Evolutionary conservation across 1,140 invertebrate genomes (phyloP), one percentile per base, ranked within the genome.

Genomic region (Pectinophora gossypiella): DNA sequence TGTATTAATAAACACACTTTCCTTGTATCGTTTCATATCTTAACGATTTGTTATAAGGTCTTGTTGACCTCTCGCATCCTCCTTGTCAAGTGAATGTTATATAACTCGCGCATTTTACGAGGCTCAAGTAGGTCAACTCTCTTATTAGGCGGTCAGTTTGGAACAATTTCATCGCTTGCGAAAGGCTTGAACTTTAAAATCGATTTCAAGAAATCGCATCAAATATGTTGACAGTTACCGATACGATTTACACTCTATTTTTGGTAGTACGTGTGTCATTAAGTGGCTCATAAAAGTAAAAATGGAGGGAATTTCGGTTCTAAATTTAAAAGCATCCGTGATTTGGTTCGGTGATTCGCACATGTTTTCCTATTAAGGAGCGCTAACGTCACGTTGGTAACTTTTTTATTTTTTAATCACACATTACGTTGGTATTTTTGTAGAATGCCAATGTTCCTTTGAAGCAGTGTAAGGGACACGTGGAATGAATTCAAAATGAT

Each of bases 401-500:
- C n/a, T n/a, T n/a, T n/a, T n/a, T n/a, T n/a, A n/a, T n/a, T n/a
- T n/a, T n/a, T n/a, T n/a, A n/a, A n/a, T n/a, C n/a, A n/a, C n/a
- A n/a, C n/a, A n/a, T n/a, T n/a, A n/a, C n/a, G n/a, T n/a, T n/a
- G n/a, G n/a, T n/a, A n/a, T n/a, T n/a, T n/a, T n/a, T n/a, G n/a
- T n/a, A n/a, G n/a, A n/a, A n/a, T n/a, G n/a, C n/a, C n/a, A n/a
- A n/a, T n/a, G 12, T 27, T 27, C 12, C 23, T 27, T 6, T 6
- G 23, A 27, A 27, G 23, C 23, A 27, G 23, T 12, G 23, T 5
- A 27, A 27, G 5, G 23, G 5, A 6, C 23, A 27, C 62, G 66
- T 62, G 60, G 51, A 54, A 57, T 56, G 59, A 64, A 68, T 63
- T 54, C 46, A 49, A 49, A 68, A 61, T 68, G 59, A 65, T 64